Conservation (phyloP, 2,888 invertebrate species). For the Cataglyphis altisquamis region DNA sequence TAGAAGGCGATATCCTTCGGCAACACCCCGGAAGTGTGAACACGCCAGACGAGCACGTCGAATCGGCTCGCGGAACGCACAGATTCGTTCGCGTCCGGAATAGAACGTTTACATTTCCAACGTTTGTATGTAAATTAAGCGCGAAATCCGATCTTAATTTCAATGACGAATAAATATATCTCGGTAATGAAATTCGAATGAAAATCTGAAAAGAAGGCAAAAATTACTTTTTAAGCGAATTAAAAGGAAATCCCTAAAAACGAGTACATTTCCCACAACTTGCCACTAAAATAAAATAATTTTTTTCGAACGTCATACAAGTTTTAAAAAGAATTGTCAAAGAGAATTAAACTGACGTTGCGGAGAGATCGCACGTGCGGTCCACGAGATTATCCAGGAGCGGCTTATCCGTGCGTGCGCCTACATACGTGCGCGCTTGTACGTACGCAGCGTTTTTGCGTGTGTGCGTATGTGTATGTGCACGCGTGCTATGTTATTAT, state of each 20-base stretch:
- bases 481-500: constrained; percentile 81
- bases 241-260: background rate
- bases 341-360: background rate
- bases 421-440: constrained; percentile 9
- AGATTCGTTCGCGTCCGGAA: constrained; percentile 44
- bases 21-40: constrained; percentile 69
- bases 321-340: background rate
- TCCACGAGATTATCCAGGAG: constrained; percentile 46
- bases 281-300: background rate
- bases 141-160: constrained; percentile 19
- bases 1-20: constrained; percentile 65
- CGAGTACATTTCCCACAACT: background rate
- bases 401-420: constrained; percentile 16
- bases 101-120: constrained; percentile 38
- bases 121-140: constrained; percentile 2
- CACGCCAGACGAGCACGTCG: constrained; percentile 42
- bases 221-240: background rate
- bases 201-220: background rate
- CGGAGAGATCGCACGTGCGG: constrained; percentile 25
- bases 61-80: constrained; percentile 41
- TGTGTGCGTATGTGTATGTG: background rate
- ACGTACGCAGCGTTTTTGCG: constrained; percentile 12
- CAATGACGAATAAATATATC: too few species aligned
- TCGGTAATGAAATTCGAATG: background rate
- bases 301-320: background rate